Percentiles rank a stretch among this genome's conserved stretches.
phyloP scores from a whole-genome alignment of 1,140 invertebrate species.

The Adelges cooleyi region DNA sequence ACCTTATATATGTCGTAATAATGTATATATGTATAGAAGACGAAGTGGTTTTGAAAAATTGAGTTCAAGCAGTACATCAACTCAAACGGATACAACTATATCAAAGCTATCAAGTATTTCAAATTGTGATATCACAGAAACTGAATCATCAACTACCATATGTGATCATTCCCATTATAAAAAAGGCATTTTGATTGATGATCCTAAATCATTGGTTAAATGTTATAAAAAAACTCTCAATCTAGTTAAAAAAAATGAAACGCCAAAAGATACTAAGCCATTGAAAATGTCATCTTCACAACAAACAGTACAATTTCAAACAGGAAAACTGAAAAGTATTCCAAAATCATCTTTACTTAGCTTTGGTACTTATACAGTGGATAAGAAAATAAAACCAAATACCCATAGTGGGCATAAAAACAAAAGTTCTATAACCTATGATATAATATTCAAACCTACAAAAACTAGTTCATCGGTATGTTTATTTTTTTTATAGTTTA shows the following conservation, averaged over 20 bases:
- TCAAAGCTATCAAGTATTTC: constrained; percentile 2
- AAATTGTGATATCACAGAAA: neutral
- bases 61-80: constrained; percentile 12
- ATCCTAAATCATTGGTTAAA: constrained; percentile 1
- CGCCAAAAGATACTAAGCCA: neutral
- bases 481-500: neutral
- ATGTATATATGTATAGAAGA: too few species aligned
- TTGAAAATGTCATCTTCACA: neutral
- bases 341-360: neutral
- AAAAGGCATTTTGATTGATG: neutral
- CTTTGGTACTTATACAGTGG: neutral
- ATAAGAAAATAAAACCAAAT: neutral
- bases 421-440: constrained; percentile 12
- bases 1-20: too few species aligned
- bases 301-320: neutral
- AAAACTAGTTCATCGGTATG: neutral
- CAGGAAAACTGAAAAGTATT: neutral
- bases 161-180: constrained; percentile 12
- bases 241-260: neutral
- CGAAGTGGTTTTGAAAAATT: neutral
- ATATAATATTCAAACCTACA: neutral
- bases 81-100: constrained; percentile 2
- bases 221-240: neutral
- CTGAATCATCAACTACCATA: constrained; percentile 12
- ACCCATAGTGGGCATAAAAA: neutral